Percentiles rank a stretch among this genome's conserved stretches.
Conservation (phyloP, 1,140 invertebrate species). For the Drosophila nebulosa region DNA sequence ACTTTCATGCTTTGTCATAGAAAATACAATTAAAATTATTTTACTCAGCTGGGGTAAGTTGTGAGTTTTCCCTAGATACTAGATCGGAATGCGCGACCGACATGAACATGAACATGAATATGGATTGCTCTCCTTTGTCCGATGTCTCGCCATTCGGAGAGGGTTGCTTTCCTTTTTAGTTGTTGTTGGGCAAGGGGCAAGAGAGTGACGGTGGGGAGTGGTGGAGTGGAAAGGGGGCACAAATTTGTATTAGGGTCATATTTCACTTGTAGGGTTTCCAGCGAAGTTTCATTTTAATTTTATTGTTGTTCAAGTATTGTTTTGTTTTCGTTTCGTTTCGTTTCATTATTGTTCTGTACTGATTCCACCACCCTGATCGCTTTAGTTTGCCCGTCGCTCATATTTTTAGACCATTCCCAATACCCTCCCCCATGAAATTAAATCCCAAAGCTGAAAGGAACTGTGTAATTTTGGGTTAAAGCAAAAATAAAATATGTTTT, state of each 20-base stretch:
- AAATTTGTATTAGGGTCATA: slow-evolving; percentile 80
- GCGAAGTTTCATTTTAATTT: slow-evolving; percentile 78
- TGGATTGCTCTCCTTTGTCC: slow-evolving; percentile 4
- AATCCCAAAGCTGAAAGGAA: background rate
- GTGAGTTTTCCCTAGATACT: background rate
- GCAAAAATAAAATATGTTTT: slow-evolving; percentile 37
- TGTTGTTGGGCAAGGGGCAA: background rate
- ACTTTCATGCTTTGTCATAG: slow-evolving; percentile 17
- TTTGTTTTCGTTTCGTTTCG: slow-evolving; percentile 22
- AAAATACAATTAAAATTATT: slow-evolving; percentile 28
- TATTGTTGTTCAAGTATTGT: slow-evolving; percentile 61
- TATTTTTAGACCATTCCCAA: background rate
- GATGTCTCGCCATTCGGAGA: slow-evolving; percentile 1
- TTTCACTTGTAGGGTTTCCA: slow-evolving; percentile 80
- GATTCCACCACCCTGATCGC: slow-evolving; percentile 46
- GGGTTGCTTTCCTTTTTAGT: slow-evolving; percentile 23
- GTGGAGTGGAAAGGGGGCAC: slow-evolving; percentile 21
- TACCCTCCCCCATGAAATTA: background rate
- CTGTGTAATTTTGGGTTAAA: background rate
- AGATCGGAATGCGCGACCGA: slow-evolving; percentile 22
- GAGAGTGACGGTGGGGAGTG: no score
- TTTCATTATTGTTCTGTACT: slow-evolving; percentile 9
- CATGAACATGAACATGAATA: slow-evolving; percentile 2
- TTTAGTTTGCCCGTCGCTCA: background rate
- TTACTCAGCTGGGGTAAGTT: background rate